These are phyloP conservation scores for Malurus leucopterus DNA, from an alignment of 2,797 vertebrate genomes.

Conservation along the genomic window DNA sequence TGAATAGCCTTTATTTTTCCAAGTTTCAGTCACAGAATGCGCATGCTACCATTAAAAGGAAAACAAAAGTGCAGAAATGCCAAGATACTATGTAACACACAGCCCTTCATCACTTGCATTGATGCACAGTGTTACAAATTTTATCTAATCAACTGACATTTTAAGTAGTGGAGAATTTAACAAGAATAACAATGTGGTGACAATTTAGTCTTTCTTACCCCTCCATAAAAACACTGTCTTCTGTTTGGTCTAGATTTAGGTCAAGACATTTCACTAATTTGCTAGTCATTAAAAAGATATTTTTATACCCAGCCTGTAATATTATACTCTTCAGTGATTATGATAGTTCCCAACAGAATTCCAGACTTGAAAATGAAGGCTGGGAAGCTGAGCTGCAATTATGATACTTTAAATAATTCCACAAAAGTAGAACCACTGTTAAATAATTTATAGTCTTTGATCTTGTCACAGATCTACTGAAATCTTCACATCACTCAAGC, in stretches of 20 bases:
- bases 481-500: slow-evolving; percentile 81
- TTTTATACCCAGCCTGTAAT: slow-evolving; percentile 86
- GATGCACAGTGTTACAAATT: slow-evolving; percentile 59
- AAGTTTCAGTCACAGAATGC: slow-evolving; percentile 16
- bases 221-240: slow-evolving; percentile 76
- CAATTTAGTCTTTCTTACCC: slow-evolving; percentile 67
- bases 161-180: slow-evolving; percentile 70
- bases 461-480: slow-evolving; percentile 81
- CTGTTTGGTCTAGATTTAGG: slow-evolving; percentile 81
- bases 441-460: slow-evolving; percentile 86
- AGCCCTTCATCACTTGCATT: slow-evolving; percentile 54
- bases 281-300: slow-evolving; percentile 87
- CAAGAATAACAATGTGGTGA: slow-evolving; percentile 75
- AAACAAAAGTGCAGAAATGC: slow-evolving; percentile 60
- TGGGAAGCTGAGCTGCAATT: slow-evolving; percentile 83
- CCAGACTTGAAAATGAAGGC: slow-evolving; percentile 79
- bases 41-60: slow-evolving; percentile 45
- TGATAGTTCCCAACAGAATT: slow-evolving; percentile 87
- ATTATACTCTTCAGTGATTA: slow-evolving; percentile 84
- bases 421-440: slow-evolving; percentile 88
- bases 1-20: slow-evolving; percentile 50
- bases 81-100: slow-evolving; percentile 39
- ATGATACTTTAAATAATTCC: slow-evolving; percentile 94
- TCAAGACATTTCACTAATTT: slow-evolving; percentile 86
- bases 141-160: slow-evolving; percentile 72